Base-by-base conservation (phyloP, 2,888 invertebrate species). In the Acronicta aceris region DNA sequence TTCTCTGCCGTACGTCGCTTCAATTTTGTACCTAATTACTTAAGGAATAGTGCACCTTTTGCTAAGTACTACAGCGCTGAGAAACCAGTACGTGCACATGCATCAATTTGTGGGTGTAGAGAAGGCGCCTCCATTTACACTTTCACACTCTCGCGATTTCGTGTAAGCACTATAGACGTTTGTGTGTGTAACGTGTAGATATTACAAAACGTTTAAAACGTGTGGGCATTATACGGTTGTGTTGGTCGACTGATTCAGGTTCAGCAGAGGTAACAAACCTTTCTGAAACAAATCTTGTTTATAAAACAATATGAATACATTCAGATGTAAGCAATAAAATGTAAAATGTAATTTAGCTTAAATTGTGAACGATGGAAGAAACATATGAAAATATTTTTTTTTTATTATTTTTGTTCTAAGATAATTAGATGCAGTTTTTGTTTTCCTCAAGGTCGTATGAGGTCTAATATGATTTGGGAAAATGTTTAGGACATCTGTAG, bases 231-330 rank as follows among this genome's bases (percentile, higher is more conserved):
- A 74, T 72, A 65, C 65, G 71, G 79, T 73, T 76, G 84, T 89
- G 83, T 88, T 82, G 60, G 81, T 74, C 65, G 63, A 79, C 69
- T 76, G 81, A 87, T 86, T 87, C 82, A 87, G 83, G 82, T 83
- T 83, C 73, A 73, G 64, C 87, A 91, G 88, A 53, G 76, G 82
- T 81, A 62, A 60, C 50, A 51, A 87, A 89, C 86, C 83, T 82
- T 85, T 85, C 75, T 82, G 81, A 84, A 87, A 85, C 80, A 56
- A 51, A 25, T 30, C 8, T 53, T 16, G 21, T 27, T 42, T 33
- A 25, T 42, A 54, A 42, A 48, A 45, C 25, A 13, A n/a, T 41
- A n/a, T 16, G 16, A 47, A 52, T 57, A 51, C 25, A 46, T 51
- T 15, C 12, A n/a, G 1, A 46, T 21, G 56, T 41, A 13, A 46